Conservation (phyloP, 2,888 invertebrate species). For the Rhopalosiphum nymphaeae region DNA sequence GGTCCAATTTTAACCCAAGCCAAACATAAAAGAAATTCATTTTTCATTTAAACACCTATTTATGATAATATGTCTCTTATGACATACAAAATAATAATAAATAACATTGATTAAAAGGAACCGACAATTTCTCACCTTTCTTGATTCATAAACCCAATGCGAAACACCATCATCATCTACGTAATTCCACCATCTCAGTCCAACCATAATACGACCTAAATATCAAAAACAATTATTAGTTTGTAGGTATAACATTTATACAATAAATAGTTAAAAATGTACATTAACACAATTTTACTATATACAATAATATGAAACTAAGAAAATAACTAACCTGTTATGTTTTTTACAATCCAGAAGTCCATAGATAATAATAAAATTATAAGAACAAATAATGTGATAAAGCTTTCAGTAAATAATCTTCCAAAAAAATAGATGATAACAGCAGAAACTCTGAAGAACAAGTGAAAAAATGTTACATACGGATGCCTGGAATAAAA, state of each 20-base stretch:
- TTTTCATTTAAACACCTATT: neutral
- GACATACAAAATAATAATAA: neutral
- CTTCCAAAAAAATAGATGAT: slow-evolving; percentile 91
- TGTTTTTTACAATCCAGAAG: slow-evolving; percentile 99
- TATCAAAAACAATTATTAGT: slow-evolving; percentile 50
- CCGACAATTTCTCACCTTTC: slow-evolving; percentile 77
- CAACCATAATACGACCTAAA: slow-evolving; percentile 90
- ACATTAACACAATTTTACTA: neutral
- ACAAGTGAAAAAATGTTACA: slow-evolving; percentile 91
- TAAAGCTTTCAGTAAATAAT: slow-evolving; percentile 91
- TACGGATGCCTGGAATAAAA: slow-evolving; percentile 83
- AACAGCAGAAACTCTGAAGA: slow-evolving; percentile 87
- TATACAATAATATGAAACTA: neutral
- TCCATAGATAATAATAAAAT: slow-evolving; percentile 94
- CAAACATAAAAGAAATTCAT: neutral
- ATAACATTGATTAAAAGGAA: neutral
- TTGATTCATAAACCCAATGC: slow-evolving; percentile 97
- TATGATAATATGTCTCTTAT: neutral
- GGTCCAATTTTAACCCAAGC: neutral
- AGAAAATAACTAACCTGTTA: slow-evolving; percentile 75
- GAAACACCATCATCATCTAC: slow-evolving; percentile 97
- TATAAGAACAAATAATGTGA: slow-evolving; percentile 94
- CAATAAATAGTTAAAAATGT: neutral
- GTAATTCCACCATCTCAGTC: slow-evolving; percentile 99
- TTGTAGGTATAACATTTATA: neutral